These are phyloP conservation scores for Achlya flavicornis DNA, from an alignment of 2,888 invertebrate species.

Conservation along the genomic window DNA sequence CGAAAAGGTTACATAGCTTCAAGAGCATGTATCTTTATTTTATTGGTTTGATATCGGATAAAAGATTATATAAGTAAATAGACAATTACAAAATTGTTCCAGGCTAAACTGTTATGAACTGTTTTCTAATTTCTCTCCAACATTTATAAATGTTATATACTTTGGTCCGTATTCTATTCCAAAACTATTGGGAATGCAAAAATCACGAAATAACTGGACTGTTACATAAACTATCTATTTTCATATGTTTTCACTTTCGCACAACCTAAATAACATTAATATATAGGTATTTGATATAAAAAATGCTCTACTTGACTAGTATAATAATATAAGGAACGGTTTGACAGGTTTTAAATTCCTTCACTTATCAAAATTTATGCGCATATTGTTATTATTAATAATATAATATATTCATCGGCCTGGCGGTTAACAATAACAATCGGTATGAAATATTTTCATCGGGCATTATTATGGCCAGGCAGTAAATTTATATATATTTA, in stretches of 20 bases:
- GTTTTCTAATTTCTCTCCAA: not conserved
- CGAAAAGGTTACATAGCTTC: too few relatives aligned
- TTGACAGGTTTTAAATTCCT: not conserved
- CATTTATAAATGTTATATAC: not conserved
- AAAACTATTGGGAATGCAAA: conserved; percentile 1
- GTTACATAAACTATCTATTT: too few relatives aligned
- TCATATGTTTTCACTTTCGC: too few relatives aligned
- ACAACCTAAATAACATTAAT: too few relatives aligned
- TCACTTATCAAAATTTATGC: not conserved
- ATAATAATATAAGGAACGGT: conserved; percentile 5
- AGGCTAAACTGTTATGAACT: too few relatives aligned
- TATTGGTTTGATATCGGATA: too few relatives aligned
- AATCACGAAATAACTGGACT: too few relatives aligned
- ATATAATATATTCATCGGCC: too few relatives aligned
- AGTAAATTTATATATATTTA: not conserved
- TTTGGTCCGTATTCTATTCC: conserved; percentile 2
- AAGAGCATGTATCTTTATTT: too few relatives aligned
- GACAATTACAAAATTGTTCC: too few relatives aligned
- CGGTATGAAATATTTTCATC: not conserved
- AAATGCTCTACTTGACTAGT: conserved; percentile 6
- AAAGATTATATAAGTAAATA: too few relatives aligned
- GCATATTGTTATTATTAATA: not conserved
- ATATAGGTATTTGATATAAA: not conserved
- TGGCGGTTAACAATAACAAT: not conserved
- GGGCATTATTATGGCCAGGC: not conserved